A percentile compares a stretch with the other conserved stretches of the same genome.
phyloP scores from a whole-genome alignment of 2,797 vertebrate genomes.

The Serranus cabrilla region DNA sequence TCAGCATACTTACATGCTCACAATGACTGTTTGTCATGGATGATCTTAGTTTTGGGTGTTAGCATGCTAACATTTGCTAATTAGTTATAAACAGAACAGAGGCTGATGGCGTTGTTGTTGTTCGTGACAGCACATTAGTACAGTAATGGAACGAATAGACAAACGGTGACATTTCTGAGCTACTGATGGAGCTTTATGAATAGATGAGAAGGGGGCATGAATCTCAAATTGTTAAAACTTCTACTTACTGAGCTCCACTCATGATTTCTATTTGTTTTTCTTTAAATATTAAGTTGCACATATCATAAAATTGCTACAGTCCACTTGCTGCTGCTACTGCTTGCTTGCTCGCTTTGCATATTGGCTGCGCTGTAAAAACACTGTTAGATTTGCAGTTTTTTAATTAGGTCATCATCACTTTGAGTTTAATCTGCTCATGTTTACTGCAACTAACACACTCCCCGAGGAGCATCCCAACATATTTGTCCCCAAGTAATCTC shows the following conservation, averaged over 20 bases:
- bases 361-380: constrained; percentile 51
- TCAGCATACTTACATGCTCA: neutral
- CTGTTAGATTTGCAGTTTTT: constrained; percentile 53
- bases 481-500: constrained; percentile 60
- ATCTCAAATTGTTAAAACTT: too few species aligned
- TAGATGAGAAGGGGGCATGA: too few species aligned
- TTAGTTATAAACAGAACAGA: neutral
- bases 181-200: too few species aligned
- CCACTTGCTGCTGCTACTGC: constrained; percentile 22
- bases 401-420: constrained; percentile 70
- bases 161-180: too few species aligned
- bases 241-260: too few species aligned
- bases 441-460: constrained; percentile 54
- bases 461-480: constrained; percentile 39
- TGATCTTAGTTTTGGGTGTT: neutral
- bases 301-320: constrained; percentile 13
- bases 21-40: neutral
- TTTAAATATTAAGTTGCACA: neutral
- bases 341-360: constrained; percentile 53
- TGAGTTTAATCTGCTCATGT: constrained; percentile 69
- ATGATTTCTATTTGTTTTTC: too few species aligned
- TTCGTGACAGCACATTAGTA: too few species aligned
- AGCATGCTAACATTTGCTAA: neutral
- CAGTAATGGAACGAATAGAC: too few species aligned
- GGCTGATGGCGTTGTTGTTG: neutral